Base-by-base conservation (phyloP, 2,797 vertebrate species). In the Sparidentex hasta region DNA sequence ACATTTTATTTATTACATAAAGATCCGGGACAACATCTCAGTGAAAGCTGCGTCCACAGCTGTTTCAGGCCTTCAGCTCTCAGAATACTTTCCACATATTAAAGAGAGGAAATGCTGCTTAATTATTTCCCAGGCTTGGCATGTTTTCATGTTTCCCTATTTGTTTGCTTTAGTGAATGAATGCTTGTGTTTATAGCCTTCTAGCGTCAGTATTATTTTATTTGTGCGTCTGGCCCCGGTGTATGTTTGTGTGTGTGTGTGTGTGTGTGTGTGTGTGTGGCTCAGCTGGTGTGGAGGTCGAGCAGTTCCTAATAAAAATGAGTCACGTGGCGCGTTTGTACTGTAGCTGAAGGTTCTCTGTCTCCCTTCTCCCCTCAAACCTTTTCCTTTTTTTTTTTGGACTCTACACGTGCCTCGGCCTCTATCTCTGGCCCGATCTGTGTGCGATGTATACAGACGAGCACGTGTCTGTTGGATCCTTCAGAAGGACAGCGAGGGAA, bases 391-490 rank as follows among this genome's bases (percentile, higher is more conserved):
- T 11, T 41, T 50, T 71, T 27, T 59, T 33, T 41, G 66, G 8
- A 76, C 64, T 69, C 25, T 65, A 38, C 87, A 87, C 63, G 66
- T 87, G 84, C 46, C 50, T 16, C 7, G n/a, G 61, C 61, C 21
- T 62, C 69, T 58, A 81, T 83, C 85, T 67, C 71, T 55, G 64
- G n/a, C 52, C 52, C 7, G 65, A 80, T 85, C 75, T 74, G 38
- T 82, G 66, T 43, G 64, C 78, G 72, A 91, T 76, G 78, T 81
- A 77, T 63, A 87, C 78, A 81, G 85, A 81, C 65, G 56, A 57
- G 66, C 87, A 87, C 75, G 69, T 91, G 84, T 84, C 76, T 55
- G 69, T 29, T 64, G 48, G 81, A 51, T 81, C 72, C 74, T 75
- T 82, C 78, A 66, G 72, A 55, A 25, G 27, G 74, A 87, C 65